Conservation (phyloP, 2,888 invertebrate genomes). For the Onthophagus sagittarius region DNA sequence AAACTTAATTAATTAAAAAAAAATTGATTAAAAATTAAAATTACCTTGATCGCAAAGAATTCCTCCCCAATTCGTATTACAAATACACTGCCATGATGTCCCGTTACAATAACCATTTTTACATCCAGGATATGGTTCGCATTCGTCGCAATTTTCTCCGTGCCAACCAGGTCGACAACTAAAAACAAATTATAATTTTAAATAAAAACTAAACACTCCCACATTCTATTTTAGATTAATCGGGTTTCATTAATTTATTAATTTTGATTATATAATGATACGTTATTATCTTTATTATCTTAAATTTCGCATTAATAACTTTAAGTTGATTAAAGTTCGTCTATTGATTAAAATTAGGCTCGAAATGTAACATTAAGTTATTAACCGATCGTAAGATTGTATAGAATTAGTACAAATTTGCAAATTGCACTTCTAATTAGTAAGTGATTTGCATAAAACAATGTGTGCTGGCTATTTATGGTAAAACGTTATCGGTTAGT, state of each 20-base stretch:
- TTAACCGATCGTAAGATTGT: neutral
- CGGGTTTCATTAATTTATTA: too few relatives aligned
- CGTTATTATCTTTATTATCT: too few relatives aligned
- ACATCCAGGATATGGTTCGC: slow-evolving; percentile 93
- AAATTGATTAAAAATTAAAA: neutral
- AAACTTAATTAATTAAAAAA: neutral
- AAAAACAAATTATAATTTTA: slow-evolving; percentile 34
- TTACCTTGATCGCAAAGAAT: slow-evolving; percentile 93
- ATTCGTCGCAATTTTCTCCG: slow-evolving; percentile 88
- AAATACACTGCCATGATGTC: slow-evolving; percentile 93
- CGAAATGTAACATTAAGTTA: neutral
- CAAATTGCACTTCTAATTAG: neutral
- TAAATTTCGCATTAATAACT: too few relatives aligned
- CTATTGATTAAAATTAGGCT: neutral
- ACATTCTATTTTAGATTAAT: too few relatives aligned
- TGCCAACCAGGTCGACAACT: slow-evolving; percentile 93
- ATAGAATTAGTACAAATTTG: neutral
- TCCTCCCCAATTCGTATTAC: slow-evolving; percentile 98
- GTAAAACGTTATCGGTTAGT: neutral
- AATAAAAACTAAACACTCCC: neutral
- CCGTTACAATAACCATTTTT: slow-evolving; percentile 93
- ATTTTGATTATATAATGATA: too few relatives aligned
- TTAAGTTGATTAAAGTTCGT: neutral
- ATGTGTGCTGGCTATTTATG: neutral
- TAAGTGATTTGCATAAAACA: neutral